These are phyloP conservation scores for Phoenicopterus ruber DNA, from an alignment of 2,113 vertebrate genomes.

Conservation along the genomic window DNA sequence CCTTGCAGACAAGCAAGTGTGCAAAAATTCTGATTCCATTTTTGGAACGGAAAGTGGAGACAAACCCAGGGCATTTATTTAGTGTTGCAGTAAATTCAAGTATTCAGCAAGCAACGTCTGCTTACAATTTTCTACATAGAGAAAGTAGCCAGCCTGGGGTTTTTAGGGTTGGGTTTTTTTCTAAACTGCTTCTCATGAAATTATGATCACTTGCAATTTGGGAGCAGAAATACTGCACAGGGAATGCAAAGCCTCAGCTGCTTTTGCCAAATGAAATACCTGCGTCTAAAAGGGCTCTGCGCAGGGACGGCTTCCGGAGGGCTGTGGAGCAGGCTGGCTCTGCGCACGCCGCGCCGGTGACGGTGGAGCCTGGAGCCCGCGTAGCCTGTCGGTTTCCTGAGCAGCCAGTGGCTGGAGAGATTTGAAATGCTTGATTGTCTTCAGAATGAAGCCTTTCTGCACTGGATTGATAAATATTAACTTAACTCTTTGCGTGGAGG, in stretches of 20 bases:
- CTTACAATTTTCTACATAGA: background rate
- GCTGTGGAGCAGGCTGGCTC: background rate
- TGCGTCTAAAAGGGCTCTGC: background rate
- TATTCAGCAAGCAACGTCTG: background rate
- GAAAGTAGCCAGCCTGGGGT: background rate
- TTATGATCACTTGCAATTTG: background rate
- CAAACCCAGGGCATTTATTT: background rate
- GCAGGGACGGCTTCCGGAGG: background rate
- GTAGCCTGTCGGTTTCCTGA: background rate
- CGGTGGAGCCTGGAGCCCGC: background rate
- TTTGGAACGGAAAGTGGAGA: background rate
- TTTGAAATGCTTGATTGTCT: background rate
- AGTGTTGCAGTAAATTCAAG: background rate
- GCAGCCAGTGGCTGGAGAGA: background rate
- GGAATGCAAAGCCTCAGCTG: background rate
- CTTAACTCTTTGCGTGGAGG: background rate
- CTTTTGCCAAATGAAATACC: slow-evolving; percentile 1
- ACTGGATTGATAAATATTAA: background rate
- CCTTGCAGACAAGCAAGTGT: background rate
- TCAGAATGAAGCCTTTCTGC: background rate
- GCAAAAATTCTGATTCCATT: background rate
- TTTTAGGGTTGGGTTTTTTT: background rate
- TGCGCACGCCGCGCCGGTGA: rapidly evolving
- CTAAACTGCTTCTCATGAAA: background rate
- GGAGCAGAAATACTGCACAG: background rate